These are phyloP conservation scores for Dasyprocta punctata DNA, from an alignment of 2,113 vertebrate genomes.

Conservation along the genomic window DNA sequence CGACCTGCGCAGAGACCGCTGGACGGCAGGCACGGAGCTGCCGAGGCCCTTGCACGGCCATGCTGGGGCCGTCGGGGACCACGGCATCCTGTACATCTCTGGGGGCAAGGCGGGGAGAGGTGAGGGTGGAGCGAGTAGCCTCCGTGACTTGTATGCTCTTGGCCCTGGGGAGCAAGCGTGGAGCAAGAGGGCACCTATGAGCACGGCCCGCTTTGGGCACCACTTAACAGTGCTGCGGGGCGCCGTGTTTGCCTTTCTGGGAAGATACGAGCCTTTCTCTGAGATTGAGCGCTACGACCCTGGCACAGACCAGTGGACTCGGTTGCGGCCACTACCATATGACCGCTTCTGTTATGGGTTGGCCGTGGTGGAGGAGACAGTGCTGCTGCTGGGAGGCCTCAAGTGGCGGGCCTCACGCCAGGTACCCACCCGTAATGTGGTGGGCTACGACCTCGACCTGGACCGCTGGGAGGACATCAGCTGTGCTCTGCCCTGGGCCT, in stretches of 20 bases:
- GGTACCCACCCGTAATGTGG: conserved; percentile 91
- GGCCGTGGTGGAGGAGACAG: conserved; percentile 87
- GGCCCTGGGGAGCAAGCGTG: conserved; percentile 84
- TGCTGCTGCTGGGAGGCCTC: conserved; percentile 94
- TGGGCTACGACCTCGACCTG: conserved; percentile 93
- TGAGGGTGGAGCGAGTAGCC: conserved; percentile 82
- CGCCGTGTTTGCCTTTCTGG: conserved; percentile 94
- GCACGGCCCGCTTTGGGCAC: conserved; percentile 94
- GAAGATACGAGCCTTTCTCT: conserved; percentile 95
- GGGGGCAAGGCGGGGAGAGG: conserved; percentile 87
- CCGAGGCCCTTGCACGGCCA: conserved; percentile 91
- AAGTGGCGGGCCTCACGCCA: conserved; percentile 93
- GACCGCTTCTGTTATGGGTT: conserved; percentile 95
- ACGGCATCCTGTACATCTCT: conserved; percentile 89
- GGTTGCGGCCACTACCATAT: conserved; percentile 89
- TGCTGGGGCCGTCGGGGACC: conserved; percentile 88
- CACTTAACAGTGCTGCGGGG: conserved; percentile 91
- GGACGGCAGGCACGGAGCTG: conserved; percentile 87
- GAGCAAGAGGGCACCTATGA: conserved; percentile 92
- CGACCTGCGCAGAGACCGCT: conserved; percentile 88
- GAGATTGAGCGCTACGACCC: conserved; percentile 95
- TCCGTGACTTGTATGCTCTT: conserved; percentile 89
- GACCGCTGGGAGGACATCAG: conserved; percentile 94
- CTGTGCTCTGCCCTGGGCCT: conserved; percentile 90
- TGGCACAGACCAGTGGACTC: conserved; percentile 91